These are phyloP conservation scores for Homalodisca vitripennis DNA, from an alignment of 1,140 invertebrate genomes.

Conservation along the genomic window DNA sequence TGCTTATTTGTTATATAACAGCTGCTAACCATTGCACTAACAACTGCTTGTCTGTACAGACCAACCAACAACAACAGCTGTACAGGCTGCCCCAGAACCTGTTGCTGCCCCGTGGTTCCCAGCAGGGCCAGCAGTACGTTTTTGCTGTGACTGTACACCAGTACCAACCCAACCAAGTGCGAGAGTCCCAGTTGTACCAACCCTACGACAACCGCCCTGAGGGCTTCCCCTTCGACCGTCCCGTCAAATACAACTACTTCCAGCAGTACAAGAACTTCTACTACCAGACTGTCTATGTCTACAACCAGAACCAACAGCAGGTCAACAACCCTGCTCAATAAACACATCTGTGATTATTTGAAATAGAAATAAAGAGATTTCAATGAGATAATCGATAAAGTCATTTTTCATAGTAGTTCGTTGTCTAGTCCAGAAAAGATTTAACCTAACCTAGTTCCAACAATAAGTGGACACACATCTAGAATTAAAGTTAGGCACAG, in stretches of 20 bases:
- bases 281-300: constrained; percentile 32
- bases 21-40: no score
- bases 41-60: no score
- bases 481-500: no score
- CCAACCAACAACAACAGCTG: constrained; percentile 41
- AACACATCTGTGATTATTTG: not conserved
- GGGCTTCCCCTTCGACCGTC: constrained; percentile 39
- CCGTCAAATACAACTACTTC: constrained; percentile 29
- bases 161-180: constrained; percentile 46
- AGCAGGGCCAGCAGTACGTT: constrained; percentile 58
- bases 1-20: no score
- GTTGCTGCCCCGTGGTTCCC: constrained; percentile 58
- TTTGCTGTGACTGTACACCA: constrained; percentile 57
- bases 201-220: constrained; percentile 31
- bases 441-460: not conserved
- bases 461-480: no score
- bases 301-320: constrained; percentile 16
- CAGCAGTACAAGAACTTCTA: constrained; percentile 34
- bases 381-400: not conserved
- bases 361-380: not conserved
- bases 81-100: constrained; percentile 56
- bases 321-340: not conserved
- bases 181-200: constrained; percentile 19
- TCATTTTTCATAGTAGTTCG: not conserved
- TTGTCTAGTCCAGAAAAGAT: not conserved